Percentiles rank a stretch among this genome's conserved stretches.
phyloP scores from a whole-genome alignment of 2,113 vertebrate species.

The Orthochromis indermauri region DNA sequence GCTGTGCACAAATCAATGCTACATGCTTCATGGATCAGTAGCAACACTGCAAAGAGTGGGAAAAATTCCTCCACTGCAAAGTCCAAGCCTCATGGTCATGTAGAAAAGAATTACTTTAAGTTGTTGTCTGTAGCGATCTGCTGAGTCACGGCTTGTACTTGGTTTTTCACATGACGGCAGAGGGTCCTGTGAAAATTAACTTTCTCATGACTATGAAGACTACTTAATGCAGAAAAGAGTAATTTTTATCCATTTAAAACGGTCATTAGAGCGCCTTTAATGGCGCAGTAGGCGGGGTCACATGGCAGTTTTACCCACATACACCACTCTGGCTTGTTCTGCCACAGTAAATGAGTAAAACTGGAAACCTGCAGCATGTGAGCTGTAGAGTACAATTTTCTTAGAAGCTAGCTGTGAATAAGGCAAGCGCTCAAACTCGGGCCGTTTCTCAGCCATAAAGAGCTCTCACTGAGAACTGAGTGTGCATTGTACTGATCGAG shows the following conservation, averaged over 20 bases:
- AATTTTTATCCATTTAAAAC: not conserved
- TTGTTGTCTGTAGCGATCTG: rapidly evolving
- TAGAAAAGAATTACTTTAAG: rapidly evolving
- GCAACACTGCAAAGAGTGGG: not conserved
- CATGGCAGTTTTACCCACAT: not conserved
- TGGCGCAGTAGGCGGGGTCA: rapidly evolving
- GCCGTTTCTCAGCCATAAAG: not conserved
- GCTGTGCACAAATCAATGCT: not conserved
- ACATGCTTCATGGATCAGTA: rapidly evolving
- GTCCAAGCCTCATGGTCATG: rapidly evolving
- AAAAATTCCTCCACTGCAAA: not conserved
- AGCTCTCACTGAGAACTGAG: not conserved
- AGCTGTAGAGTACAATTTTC: not conserved
- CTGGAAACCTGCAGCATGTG: not conserved
- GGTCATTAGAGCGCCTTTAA: not conserved
- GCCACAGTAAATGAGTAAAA: not conserved
- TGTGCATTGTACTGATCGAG: rapidly evolving
- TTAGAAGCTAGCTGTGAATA: not conserved
- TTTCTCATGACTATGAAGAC: rapidly evolving
- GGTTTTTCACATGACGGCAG: not conserved
- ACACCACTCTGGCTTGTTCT: not conserved
- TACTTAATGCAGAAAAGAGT: rapidly evolving
- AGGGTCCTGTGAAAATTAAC: not conserved
- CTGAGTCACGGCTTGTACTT: not conserved
- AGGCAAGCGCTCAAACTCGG: rapidly evolving